Evolutionary conservation across 2,113 vertebrate species (phyloP).

Genomic region (Garra rufa): DNA sequence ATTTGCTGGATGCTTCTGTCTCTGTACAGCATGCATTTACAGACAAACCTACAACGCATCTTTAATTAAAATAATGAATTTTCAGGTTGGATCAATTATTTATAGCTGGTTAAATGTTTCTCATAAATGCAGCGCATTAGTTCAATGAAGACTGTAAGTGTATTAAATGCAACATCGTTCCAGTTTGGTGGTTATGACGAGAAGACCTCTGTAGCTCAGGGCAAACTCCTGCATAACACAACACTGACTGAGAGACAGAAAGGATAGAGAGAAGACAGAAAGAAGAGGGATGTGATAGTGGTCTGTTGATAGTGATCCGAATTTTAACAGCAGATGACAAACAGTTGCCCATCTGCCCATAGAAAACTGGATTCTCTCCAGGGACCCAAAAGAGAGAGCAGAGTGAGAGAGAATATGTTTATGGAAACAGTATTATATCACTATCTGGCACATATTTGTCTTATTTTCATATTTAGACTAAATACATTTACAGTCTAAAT

Average conservation of each 20-base stretch:
- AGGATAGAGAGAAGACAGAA: not conserved
- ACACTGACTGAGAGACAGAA: not conserved
- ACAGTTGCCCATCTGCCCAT: conserved; percentile 30
- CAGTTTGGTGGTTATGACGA: not conserved
- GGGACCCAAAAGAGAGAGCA: not conserved
- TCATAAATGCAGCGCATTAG: conserved; percentile 1
- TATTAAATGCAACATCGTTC: not conserved
- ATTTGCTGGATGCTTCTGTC: conserved; percentile 65
- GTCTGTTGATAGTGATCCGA: conserved; percentile 5
- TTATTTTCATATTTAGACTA: not conserved
- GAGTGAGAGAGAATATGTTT: not conserved
- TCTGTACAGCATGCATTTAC: conserved; percentile 44
- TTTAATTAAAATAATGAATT: conserved; percentile 16
- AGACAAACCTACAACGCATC: not conserved
- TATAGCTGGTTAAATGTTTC: not conserved
- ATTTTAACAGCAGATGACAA: conserved; percentile 33
- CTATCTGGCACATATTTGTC: not conserved
- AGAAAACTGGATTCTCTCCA: conserved; percentile 8
- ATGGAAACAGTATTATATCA: not conserved
- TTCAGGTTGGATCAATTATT: conserved; percentile 8
- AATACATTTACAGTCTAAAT: not conserved
- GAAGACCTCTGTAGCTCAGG: conserved; percentile 15
- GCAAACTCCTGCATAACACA: not conserved
- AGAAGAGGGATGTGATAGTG: not conserved
- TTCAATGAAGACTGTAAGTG: not conserved